Evolutionary conservation across 2,888 invertebrate species (phyloP), one percentile per base, ranked within the genome.

Genomic region (Andrena bucephala): DNA sequence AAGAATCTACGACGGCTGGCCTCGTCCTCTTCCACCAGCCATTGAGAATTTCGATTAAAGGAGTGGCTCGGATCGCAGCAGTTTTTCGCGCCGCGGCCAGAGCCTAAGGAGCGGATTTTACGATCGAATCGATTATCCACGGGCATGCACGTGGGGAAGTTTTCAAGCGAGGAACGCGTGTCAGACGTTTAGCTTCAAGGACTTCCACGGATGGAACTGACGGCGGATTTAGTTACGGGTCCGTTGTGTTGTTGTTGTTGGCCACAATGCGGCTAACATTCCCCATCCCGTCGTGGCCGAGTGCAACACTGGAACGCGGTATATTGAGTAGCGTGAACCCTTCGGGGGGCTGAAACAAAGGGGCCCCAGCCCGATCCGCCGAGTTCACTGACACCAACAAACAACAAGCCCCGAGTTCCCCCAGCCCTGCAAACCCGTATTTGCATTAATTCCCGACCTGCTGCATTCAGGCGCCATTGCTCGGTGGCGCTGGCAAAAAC

Each of bases 51-150:
- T 7, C 50, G 67, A 65, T 57, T 10, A 48, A 31, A 48, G 66
- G 65, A 65, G 42, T 33, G 59, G 62, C 65, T 74, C 67, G 36
- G 52, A 77, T 72, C 65, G 76, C 68, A 52, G 36, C 78, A 42
- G 33, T 83, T 84, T 83, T 83, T 80, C 66, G 29, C 42, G 54
- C n/a, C 73, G 68, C 73, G 69, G 68, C 71, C 72, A 72, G 62
- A 78, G 84, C 84, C 87, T 87, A 89, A 89, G 90, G 89, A 90
- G 88, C 84, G 83, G 87, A 89, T 90, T 91, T 89, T 90, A 90
- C 90, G 89, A 90, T 86, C 84, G 87, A 91, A 90, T 92, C 90
- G 90, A 92, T 92, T 91, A 92, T 91, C 88, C 90, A 90, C 88
- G 91, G 90, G 85, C 82, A 79, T 89, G 90, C 87, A 84, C 87